Conservation (phyloP, 2,113 vertebrate genomes). For the Dicaeum eximium region DNA sequence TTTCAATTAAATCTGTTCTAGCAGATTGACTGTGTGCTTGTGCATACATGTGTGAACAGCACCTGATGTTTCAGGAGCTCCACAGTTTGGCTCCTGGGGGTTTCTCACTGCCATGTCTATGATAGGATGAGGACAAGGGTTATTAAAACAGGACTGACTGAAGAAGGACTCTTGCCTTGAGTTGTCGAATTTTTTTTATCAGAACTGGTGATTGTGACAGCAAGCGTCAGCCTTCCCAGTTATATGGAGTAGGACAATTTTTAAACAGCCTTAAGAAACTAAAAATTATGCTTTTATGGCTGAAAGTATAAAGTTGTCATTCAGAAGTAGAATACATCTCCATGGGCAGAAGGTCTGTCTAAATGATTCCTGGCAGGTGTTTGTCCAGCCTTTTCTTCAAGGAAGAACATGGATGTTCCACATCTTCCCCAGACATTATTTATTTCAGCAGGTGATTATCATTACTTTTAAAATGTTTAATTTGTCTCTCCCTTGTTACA, state of each 20-base stretch:
- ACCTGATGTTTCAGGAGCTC: background rate
- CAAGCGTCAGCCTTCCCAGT: background rate
- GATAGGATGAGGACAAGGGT: background rate
- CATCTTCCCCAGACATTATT: background rate
- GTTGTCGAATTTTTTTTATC: background rate
- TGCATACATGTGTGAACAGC: fast-evolving
- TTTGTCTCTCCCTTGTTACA: background rate
- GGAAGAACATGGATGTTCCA: background rate
- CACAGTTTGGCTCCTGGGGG: background rate
- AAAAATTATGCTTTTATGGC: background rate
- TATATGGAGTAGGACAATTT: background rate
- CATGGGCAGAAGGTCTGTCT: background rate
- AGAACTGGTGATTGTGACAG: background rate
- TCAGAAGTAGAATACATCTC: background rate
- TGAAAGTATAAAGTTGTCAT: background rate
- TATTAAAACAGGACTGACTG: background rate
- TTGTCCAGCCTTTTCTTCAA: background rate
- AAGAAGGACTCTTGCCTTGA: background rate
- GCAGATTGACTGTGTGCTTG: background rate
- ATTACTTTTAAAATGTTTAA: background rate
- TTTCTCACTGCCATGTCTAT: background rate
- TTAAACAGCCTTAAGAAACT: background rate
- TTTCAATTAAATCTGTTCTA: constrained; percentile 18
- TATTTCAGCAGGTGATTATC: background rate
- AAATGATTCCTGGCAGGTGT: background rate